phyloP scores from a whole-genome alignment of 2,888 invertebrate genomes.

The Dorcus hopei region DNA sequence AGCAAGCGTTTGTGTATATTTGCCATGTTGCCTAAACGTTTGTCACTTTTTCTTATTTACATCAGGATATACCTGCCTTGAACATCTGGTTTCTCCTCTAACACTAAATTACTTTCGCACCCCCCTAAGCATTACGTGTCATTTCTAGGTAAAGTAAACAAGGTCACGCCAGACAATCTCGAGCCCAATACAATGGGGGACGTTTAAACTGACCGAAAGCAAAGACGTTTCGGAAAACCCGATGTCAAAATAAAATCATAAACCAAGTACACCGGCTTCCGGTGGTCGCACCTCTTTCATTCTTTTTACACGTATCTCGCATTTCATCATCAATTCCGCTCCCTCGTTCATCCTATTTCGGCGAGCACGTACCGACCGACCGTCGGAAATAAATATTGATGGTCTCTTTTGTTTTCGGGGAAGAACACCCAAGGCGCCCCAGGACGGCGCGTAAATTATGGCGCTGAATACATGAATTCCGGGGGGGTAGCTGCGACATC shows the following conservation, averaged over 20 bases:
- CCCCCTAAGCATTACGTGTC: too few species aligned
- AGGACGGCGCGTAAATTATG: constrained; percentile 7
- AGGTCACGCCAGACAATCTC: too few species aligned
- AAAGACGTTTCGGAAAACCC: too few species aligned
- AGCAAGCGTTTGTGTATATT: too few species aligned
- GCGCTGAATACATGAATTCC: constrained; percentile 7
- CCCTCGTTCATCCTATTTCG: constrained; percentile 14
- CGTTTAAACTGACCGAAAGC: too few species aligned
- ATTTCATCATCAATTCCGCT: constrained; percentile 20
- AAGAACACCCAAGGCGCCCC: constrained; percentile 8
- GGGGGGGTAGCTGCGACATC: constrained; percentile 1
- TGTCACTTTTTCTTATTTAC: too few species aligned
- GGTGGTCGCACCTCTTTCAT: constrained; percentile 16
- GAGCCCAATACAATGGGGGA: too few species aligned
- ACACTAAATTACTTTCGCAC: too few species aligned
- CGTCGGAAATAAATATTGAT: constrained; percentile 16
- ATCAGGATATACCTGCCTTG: too few species aligned
- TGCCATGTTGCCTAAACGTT: too few species aligned
- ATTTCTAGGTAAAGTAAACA: too few species aligned
- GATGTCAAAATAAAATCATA: neutral
- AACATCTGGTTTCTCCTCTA: too few species aligned
- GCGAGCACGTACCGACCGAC: constrained; percentile 13
- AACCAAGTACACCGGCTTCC: constrained; percentile 18
- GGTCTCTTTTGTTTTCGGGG: constrained; percentile 4
- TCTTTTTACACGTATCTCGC: constrained; percentile 20